Evolutionary conservation across 2,888 invertebrate genomes (phyloP).

Genomic region (Eupithecia centaureata): DNA sequence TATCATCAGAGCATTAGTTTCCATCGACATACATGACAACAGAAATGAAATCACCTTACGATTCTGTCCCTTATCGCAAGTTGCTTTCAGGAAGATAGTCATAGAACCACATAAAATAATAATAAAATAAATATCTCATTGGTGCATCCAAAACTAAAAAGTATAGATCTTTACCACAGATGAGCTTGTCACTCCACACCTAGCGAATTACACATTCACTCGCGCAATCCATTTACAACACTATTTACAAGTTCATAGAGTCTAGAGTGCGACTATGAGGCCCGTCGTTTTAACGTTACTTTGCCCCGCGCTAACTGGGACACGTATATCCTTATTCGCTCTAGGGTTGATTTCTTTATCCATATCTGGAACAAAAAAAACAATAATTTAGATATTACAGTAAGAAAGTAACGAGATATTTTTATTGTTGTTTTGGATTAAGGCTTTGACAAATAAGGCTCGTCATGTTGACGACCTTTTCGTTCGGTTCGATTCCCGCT

Average conservation of each 20-base stretch:
- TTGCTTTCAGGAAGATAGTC: not conserved
- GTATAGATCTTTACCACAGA: constrained; percentile 5
- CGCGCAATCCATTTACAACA: constrained; percentile 40
- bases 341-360: constrained; percentile 90
- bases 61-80: not conserved
- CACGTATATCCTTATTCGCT: constrained; percentile 92
- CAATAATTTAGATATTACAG: not conserved
- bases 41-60: not conserved
- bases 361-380: constrained; percentile 87
- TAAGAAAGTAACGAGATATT: too few relatives aligned
- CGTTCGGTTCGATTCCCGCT: too few relatives aligned
- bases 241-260: constrained; percentile 41
- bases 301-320: constrained; percentile 94
- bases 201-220: constrained; percentile 43
- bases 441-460: too few relatives aligned
- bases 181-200: constrained; percentile 33
- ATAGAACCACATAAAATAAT: not conserved
- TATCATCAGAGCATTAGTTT: not conserved
- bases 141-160: constrained; percentile 1
- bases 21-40: not conserved
- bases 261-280: constrained; percentile 81
- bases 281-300: constrained; percentile 93
- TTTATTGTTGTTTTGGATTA: too few relatives aligned
- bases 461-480: too few relatives aligned
- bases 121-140: constrained; percentile 8